Conservation (phyloP, 2,888 invertebrate genomes). For the Aethes cnicana region DNA sequence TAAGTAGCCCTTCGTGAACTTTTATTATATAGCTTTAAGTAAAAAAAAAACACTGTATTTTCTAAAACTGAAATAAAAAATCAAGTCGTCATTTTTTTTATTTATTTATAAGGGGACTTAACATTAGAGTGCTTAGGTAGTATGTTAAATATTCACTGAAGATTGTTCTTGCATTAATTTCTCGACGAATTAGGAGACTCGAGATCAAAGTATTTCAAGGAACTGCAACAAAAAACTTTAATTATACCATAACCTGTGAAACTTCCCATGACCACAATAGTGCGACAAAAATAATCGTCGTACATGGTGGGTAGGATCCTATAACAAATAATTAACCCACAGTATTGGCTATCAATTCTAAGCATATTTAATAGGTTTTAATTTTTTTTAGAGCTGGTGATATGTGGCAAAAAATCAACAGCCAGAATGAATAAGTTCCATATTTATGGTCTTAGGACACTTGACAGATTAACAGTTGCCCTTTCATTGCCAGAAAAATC, state of each 20-base stretch:
- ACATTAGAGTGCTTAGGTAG: conserved; percentile 75
- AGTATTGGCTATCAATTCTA: too few relatives aligned
- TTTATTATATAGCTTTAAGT: conserved; percentile 1
- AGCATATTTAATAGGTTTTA: too few relatives aligned
- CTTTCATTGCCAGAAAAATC: too few relatives aligned
- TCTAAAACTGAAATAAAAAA: conserved; percentile 18
- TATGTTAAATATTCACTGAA: conserved; percentile 80
- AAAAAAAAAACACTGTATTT: conserved; percentile 7
- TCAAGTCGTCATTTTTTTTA: conserved; percentile 53
- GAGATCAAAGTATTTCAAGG: conserved; percentile 61
- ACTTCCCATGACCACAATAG: too few relatives aligned
- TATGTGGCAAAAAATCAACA: too few relatives aligned
- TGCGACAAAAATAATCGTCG: too few relatives aligned
- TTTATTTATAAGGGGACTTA: conserved; percentile 70
- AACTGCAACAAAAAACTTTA: conserved; percentile 60
- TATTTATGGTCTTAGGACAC: too few relatives aligned
- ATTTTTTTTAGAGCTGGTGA: too few relatives aligned
- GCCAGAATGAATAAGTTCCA: too few relatives aligned
- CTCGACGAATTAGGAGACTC: conserved; percentile 60
- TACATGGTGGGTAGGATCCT: too few relatives aligned
- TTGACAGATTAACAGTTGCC: too few relatives aligned
- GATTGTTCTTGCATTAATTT: conserved; percentile 73
- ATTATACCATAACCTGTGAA: not conserved
- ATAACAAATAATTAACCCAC: too few relatives aligned
- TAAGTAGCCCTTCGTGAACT: conserved; percentile 87